A percentile compares a stretch with the other conserved stretches of the same genome.
Evolutionary conservation across 2,888 invertebrate genomes (phyloP).

Genomic region (Heliconius sara): DNA sequence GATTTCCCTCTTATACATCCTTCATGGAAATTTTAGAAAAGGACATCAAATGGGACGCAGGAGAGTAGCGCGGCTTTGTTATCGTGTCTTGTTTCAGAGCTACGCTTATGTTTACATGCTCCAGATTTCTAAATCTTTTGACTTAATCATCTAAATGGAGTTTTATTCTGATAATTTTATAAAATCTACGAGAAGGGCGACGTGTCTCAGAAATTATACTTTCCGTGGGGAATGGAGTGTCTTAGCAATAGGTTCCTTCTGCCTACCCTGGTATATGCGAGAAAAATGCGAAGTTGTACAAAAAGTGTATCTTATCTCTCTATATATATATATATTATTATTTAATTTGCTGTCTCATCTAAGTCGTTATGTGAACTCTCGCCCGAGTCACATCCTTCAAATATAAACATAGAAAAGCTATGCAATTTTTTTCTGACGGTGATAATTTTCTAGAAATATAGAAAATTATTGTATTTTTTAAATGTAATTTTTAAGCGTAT

Average conservation of each 20-base stretch:
- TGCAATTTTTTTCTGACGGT: not conserved
- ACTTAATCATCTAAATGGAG: constrained; percentile 14
- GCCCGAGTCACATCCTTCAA: not conserved
- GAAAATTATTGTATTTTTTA: not conserved
- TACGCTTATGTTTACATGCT: constrained; percentile 25
- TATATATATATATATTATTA: too few relatives aligned
- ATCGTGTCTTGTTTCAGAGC: constrained; percentile 7
- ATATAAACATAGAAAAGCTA: not conserved
- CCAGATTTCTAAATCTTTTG: constrained; percentile 21
- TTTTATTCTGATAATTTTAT: not conserved
- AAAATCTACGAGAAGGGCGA: not conserved
- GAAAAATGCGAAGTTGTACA: too few relatives aligned
- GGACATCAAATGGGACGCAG: constrained; percentile 26
- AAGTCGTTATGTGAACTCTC: not conserved
- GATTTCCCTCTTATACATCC: constrained; percentile 2
- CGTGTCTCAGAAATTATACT: too few relatives aligned
- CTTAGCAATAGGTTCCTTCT: too few relatives aligned
- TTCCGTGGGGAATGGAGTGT: too few relatives aligned
- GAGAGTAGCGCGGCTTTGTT: constrained; percentile 17
- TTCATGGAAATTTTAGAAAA: constrained; percentile 31
- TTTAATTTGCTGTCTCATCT: too few relatives aligned
- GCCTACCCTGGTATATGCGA: too few relatives aligned
- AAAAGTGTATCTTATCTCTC: too few relatives aligned
- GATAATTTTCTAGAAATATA: too few relatives aligned
- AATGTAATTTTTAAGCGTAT: too few relatives aligned